A percentile compares a stretch with the other conserved stretches of the same genome.
phyloP scores from a whole-genome alignment of 1,140 invertebrate species.

The Anagrus nilaparvatae region DNA sequence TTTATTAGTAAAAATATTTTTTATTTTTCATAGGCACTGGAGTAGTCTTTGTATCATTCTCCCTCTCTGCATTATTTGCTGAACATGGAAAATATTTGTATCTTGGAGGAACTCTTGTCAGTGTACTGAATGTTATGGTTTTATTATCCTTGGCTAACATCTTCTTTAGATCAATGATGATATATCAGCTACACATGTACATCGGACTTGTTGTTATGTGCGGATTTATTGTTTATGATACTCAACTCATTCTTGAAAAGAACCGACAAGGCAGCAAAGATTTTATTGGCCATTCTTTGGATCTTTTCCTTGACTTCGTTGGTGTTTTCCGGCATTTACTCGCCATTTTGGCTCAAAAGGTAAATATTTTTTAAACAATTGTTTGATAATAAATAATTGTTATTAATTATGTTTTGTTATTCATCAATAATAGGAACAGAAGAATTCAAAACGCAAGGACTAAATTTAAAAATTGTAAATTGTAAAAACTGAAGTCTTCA shows the following conservation, averaged over 20 bases:
- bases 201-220: slow-evolving; percentile 83
- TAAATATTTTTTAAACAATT: slow-evolving; percentile 33
- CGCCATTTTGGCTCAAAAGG: slow-evolving; percentile 83
- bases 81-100: slow-evolving; percentile 79
- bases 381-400: background rate
- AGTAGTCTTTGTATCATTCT: slow-evolving; percentile 85
- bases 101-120: slow-evolving; percentile 71
- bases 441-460: slow-evolving; percentile 28
- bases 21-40: slow-evolving; percentile 50
- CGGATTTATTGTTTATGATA: slow-evolving; percentile 91
- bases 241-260: slow-evolving; percentile 92
- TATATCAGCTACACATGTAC: slow-evolving; percentile 82
- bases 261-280: slow-evolving; percentile 80
- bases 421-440: slow-evolving; percentile 35
- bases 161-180: slow-evolving; percentile 70
- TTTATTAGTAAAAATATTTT: slow-evolving; percentile 4
- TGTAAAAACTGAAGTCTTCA: slow-evolving; percentile 41
- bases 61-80: slow-evolving; percentile 73
- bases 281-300: slow-evolving; percentile 80
- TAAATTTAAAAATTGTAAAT: slow-evolving; percentile 31
- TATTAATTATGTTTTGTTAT: slow-evolving; percentile 10
- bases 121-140: slow-evolving; percentile 67
- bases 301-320: slow-evolving; percentile 88
- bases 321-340: slow-evolving; percentile 81
- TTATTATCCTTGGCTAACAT: slow-evolving; percentile 72